Evolutionary conservation across 92 coral and sea anemone genomes (phyloP).

Genomic region (Anthopleura xanthogrammica): DNA sequence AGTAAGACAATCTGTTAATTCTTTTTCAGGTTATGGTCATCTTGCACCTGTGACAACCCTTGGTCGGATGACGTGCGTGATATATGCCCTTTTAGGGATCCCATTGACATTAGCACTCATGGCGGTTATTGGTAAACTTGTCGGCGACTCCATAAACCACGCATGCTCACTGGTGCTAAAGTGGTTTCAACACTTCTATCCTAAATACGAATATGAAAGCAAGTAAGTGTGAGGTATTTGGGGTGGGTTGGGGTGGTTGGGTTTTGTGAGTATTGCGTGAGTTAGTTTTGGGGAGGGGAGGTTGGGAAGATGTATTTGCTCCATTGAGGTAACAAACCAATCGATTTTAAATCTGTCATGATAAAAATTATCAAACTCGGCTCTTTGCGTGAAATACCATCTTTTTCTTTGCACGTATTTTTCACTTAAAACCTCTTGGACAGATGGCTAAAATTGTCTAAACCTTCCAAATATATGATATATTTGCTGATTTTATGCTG

Average conservation of each 20-base stretch:
- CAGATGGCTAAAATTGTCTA: no score
- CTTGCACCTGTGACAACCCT: slow-evolving; percentile 67
- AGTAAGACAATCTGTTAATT: no score
- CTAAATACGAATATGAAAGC: slow-evolving; percentile 74
- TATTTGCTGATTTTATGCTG: no score
- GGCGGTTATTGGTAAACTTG: slow-evolving; percentile 85
- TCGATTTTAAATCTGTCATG: no score
- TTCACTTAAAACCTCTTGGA: no score
- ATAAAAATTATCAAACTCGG: no score
- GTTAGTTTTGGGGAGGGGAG: not conserved
- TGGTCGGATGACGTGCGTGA: slow-evolving; percentile 73
- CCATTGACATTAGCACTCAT: slow-evolving; percentile 86
- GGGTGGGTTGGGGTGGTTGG: not conserved
- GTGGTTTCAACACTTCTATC: slow-evolving; percentile 61
- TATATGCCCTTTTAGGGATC: slow-evolving; percentile 79
- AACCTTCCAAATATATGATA: no score
- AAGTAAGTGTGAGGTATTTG: slow-evolving; percentile 47
- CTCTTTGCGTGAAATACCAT: no score
- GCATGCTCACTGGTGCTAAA: slow-evolving; percentile 71
- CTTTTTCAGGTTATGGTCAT: slow-evolving; percentile 68
- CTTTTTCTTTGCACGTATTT: no score
- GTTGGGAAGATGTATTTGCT: not conserved
- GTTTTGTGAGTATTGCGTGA: no score
- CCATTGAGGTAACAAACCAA: no score
- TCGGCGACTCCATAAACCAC: slow-evolving; percentile 82